These are phyloP conservation scores for Pachycephus smyrnensis DNA, from an alignment of 2,888 invertebrate genomes.

Conservation along the genomic window DNA sequence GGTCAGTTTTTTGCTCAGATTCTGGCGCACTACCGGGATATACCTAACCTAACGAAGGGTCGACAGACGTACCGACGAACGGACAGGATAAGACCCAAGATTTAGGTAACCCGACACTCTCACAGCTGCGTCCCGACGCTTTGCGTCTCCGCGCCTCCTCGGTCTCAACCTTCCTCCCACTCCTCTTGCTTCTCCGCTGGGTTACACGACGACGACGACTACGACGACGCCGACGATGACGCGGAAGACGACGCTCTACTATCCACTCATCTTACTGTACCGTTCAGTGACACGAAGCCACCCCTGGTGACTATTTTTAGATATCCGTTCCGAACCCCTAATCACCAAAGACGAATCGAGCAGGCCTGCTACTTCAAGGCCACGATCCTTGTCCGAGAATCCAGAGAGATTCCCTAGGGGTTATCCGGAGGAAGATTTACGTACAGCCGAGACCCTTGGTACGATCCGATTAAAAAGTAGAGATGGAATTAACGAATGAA, in stretches of 20 bases:
- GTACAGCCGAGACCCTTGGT: no score
- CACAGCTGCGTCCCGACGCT: conserved; percentile 43
- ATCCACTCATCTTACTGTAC: conserved; percentile 13
- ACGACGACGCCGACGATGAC: background rate
- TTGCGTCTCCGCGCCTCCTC: background rate
- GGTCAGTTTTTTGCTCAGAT: no score
- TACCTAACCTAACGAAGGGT: background rate
- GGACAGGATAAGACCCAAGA: conserved; percentile 42
- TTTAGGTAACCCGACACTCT: conserved; percentile 49
- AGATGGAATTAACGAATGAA: no score
- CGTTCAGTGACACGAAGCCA: no score
- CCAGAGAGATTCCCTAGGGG: no score
- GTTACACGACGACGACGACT: background rate
- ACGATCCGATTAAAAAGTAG: no score
- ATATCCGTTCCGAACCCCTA: no score
- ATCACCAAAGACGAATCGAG: no score
- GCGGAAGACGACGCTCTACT: conserved; percentile 16
- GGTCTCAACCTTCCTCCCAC: background rate
- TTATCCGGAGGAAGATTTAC: no score
- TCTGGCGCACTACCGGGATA: background rate
- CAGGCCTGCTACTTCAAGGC: no score
- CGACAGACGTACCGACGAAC: conserved; percentile 20
- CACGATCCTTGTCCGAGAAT: no score
- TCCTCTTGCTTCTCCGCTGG: background rate
- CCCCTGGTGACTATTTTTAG: no score